phyloP scores from a whole-genome alignment of 2,888 invertebrate species.

The Busseola fusca region DNA sequence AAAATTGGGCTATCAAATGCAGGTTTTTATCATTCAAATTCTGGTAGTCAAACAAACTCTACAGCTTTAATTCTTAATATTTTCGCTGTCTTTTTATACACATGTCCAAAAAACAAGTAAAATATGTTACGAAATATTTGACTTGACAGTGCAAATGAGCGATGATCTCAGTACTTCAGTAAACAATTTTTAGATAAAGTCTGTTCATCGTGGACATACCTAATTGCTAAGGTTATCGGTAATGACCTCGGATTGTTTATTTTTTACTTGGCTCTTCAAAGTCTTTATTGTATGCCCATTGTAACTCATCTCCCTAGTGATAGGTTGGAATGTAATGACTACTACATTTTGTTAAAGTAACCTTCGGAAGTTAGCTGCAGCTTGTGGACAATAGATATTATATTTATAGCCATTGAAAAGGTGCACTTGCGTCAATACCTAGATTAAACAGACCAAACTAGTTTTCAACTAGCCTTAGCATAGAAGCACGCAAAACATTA shows the following conservation, averaged over 20 bases:
- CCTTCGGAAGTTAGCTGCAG: background rate
- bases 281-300: background rate
- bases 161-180: slow-evolving; percentile 66
- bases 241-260: slow-evolving; percentile 44
- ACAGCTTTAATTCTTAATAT: background rate
- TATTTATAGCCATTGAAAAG: slow-evolving; percentile 16
- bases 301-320: background rate
- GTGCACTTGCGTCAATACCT: slow-evolving; percentile 41
- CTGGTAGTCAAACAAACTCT: background rate
- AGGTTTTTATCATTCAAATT: background rate
- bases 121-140: slow-evolving; percentile 44
- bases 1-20: background rate
- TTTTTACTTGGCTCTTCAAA: slow-evolving; percentile 12
- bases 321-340: background rate
- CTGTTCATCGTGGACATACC: slow-evolving; percentile 37
- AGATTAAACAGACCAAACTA: slow-evolving; percentile 33
- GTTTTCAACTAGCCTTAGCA: slow-evolving; percentile 30
- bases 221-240: slow-evolving; percentile 60
- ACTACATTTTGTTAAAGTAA: background rate
- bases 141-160: slow-evolving; percentile 41
- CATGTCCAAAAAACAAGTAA: slow-evolving; percentile 17
- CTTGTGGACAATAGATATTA: slow-evolving; percentile 23
- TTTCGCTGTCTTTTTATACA: background rate
- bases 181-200: slow-evolving; percentile 62
- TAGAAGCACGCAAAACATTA: slow-evolving; percentile 24